phyloP scores from a whole-genome alignment of 2,888 invertebrate species.

The Clusia tigrina region DNA sequence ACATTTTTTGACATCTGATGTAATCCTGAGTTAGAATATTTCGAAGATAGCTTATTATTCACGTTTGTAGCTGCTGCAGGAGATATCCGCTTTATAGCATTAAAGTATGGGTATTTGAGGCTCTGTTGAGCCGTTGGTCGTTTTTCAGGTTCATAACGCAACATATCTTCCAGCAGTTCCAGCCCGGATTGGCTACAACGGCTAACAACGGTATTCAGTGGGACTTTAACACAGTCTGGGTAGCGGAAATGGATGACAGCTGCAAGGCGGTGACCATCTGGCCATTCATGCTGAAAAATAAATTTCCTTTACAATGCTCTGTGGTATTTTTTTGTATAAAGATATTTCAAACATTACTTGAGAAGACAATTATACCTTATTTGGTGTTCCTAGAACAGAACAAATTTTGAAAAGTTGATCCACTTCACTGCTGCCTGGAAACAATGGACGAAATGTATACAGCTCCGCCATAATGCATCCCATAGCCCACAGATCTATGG shows the following conservation, averaged over 20 bases:
- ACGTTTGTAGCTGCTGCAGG: constrained; percentile 57
- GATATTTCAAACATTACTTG: background rate
- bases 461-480: constrained; percentile 98
- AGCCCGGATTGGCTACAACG: constrained; percentile 85
- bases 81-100: constrained; percentile 60
- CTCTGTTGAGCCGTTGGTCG: constrained; percentile 91
- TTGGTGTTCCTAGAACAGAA: constrained; percentile 91
- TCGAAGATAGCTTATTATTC: constrained; percentile 50
- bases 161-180: constrained; percentile 82
- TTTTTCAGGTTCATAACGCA: constrained; percentile 91
- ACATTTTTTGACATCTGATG: constrained; percentile 53
- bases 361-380: constrained; percentile 69
- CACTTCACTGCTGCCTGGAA: constrained; percentile 96
- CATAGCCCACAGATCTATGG: constrained; percentile 98
- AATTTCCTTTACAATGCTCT: too few relatives aligned
- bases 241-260: constrained; percentile 95
- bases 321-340: too few relatives aligned
- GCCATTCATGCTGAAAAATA: constrained; percentile 83
- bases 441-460: constrained; percentile 92
- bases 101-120: constrained; percentile 72
- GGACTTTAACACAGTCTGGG: constrained; percentile 85
- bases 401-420: constrained; percentile 96
- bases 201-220: constrained; percentile 80
- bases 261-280: constrained; percentile 93
- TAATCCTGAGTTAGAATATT: constrained; percentile 43